Evolutionary conservation across 2,797 vertebrate genomes (phyloP).

Genomic region (Salmo trutta): DNA sequence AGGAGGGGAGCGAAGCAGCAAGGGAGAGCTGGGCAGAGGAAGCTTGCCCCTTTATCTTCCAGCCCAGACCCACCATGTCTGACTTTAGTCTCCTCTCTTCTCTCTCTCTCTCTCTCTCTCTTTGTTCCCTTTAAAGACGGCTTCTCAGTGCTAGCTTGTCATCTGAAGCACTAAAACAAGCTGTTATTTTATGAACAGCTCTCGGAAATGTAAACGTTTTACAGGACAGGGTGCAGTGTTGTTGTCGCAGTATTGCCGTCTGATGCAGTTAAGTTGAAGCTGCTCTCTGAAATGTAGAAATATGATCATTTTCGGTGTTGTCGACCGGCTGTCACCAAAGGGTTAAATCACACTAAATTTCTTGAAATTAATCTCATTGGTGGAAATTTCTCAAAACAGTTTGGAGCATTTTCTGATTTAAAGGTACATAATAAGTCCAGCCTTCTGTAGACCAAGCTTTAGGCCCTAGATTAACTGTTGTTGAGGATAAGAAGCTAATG

Average conservation of each 20-base stretch:
- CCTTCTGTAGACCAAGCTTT: not conserved
- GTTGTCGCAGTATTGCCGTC: not conserved
- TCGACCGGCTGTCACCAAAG: not conserved
- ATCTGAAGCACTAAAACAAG: not conserved
- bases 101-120: not conserved
- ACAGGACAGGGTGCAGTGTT: not conserved
- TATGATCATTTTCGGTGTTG: not conserved
- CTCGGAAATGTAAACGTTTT: constrained; percentile 24
- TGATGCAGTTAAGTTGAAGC: not conserved
- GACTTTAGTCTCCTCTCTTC: constrained; percentile 30
- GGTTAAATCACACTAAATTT: not conserved
- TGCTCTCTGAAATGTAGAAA: not conserved
- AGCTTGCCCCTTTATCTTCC: constrained; percentile 51
- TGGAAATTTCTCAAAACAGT: not conserved
- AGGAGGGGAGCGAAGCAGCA: constrained; percentile 8
- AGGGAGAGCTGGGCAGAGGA: constrained; percentile 35
- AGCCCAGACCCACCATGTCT: constrained; percentile 46
- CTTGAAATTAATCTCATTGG: not conserved
- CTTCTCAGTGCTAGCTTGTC: not conserved
- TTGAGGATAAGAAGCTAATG: not conserved
- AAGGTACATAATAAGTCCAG: not conserved
- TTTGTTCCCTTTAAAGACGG: not conserved
- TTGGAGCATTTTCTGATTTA: not conserved
- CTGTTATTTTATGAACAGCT: constrained; percentile 18
- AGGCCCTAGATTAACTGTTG: not conserved